Conservation (phyloP, 2,888 invertebrate genomes). For the Proisotoma minuta region DNA sequence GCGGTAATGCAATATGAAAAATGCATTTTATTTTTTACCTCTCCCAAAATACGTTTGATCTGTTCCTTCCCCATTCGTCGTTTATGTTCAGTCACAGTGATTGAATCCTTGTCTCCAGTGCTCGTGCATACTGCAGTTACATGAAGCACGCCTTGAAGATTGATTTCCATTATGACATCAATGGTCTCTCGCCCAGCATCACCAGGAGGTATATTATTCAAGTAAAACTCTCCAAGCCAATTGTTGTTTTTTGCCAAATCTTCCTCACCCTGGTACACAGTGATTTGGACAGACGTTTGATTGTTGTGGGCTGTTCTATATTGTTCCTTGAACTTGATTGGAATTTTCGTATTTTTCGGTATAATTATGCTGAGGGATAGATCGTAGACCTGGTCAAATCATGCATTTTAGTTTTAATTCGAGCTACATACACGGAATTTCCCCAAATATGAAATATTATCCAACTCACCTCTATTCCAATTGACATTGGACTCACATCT, state of each 20-base stretch:
- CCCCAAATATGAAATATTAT: no score
- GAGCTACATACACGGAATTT: no score
- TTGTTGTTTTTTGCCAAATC: constrained; percentile 16
- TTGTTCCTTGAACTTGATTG: constrained; percentile 22
- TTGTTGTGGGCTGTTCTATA: constrained; percentile 32
- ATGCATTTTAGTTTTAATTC: no score
- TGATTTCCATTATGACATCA: constrained; percentile 29
- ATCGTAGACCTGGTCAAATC: no score
- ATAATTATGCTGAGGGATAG: constrained; percentile 25
- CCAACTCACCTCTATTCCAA: constrained; percentile 34
- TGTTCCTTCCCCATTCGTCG: constrained; percentile 13
- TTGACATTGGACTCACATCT: constrained; percentile 30
- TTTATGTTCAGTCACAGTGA: constrained; percentile 23
- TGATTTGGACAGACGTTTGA: constrained; percentile 28
- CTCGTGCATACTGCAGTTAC: constrained; percentile 25
- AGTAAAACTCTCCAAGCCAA: constrained; percentile 27
- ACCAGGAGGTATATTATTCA: constrained; percentile 33
- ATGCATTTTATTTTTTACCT: constrained; percentile 11
- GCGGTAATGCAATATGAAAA: neutral
- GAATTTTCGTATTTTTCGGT: constrained; percentile 24
- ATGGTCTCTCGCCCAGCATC: constrained; percentile 23
- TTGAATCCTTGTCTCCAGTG: constrained; percentile 10
- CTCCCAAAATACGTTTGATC: constrained; percentile 16
- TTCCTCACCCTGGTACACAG: constrained; percentile 33
- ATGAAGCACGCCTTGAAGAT: constrained; percentile 28